phyloP scores from a whole-genome alignment of 2,113 vertebrate genomes.

The Rutilus rutilus region DNA sequence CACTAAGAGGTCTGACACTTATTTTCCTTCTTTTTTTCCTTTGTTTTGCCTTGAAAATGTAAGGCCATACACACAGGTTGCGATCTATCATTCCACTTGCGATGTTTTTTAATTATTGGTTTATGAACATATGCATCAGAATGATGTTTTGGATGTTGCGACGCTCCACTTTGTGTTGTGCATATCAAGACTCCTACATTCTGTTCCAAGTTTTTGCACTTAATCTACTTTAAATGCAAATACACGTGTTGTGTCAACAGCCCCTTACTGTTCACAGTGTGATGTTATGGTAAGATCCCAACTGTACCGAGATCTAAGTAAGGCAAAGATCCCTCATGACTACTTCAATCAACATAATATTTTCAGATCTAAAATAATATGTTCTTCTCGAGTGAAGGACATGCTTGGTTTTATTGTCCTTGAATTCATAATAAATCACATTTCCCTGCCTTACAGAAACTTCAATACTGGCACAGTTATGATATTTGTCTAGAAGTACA shows the following conservation, averaged over 20 bases:
- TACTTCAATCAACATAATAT: conserved; percentile 5
- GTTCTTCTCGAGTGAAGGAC: conserved; percentile 18
- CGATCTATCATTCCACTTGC: neutral
- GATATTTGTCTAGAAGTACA: neutral
- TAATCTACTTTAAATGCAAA: conserved; percentile 1
- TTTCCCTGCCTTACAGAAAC: neutral
- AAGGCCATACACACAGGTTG: neutral
- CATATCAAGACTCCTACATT: conserved; percentile 4
- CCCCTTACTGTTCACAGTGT: neutral
- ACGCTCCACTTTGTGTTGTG: neutral
- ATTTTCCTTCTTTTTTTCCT: too few relatives aligned
- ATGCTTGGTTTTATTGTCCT: conserved; percentile 17
- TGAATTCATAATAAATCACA: conserved; percentile 27
- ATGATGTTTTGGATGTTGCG: neutral
- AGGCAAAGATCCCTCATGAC: neutral
- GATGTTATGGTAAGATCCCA: neutral
- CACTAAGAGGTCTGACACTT: neutral
- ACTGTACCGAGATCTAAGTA: neutral
- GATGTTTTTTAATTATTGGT: neutral
- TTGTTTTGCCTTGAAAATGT: neutral
- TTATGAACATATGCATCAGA: neutral
- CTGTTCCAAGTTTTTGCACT: neutral
- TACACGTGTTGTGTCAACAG: neutral
- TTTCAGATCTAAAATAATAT: conserved; percentile 9
- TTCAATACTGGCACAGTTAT: neutral